Conservation (phyloP, 2,888 invertebrate genomes). For the Chloromyia formosa region DNA sequence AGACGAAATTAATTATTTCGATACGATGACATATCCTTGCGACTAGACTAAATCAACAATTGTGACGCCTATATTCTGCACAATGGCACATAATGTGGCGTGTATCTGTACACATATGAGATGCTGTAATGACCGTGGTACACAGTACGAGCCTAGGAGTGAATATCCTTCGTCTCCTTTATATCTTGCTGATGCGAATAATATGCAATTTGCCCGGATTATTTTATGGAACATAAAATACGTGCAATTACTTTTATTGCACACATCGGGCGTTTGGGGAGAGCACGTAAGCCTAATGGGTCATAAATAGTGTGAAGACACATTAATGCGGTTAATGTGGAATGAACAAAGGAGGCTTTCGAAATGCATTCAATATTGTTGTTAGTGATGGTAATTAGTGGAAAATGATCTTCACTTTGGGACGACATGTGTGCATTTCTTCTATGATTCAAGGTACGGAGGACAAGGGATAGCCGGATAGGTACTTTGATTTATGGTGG, state of each 20-base stretch:
- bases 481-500: no score
- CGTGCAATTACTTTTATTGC: constrained; percentile 36
- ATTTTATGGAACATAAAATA: constrained; percentile 31
- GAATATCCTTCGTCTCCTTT: background rate
- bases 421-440: no score
- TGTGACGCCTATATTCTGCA: constrained; percentile 14
- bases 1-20: constrained; percentile 7
- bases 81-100: background rate
- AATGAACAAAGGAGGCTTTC: background rate
- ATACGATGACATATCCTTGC: background rate
- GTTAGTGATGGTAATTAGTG: constrained; percentile 1
- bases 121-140: background rate
- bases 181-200: background rate
- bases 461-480: no score
- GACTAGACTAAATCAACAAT: constrained; percentile 4
- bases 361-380: background rate
- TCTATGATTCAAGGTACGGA: no score
- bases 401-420: no score
- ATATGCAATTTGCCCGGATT: background rate
- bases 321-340: background rate
- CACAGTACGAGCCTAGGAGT: background rate
- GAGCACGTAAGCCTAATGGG: constrained; percentile 1
- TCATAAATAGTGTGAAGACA: background rate
- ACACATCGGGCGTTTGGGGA: background rate
- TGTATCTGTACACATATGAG: background rate